Percentiles rank a stretch among this genome's conserved stretches.
Evolutionary conservation across 2,888 invertebrate genomes (phyloP).

Genomic region (Magallana nippona): DNA sequence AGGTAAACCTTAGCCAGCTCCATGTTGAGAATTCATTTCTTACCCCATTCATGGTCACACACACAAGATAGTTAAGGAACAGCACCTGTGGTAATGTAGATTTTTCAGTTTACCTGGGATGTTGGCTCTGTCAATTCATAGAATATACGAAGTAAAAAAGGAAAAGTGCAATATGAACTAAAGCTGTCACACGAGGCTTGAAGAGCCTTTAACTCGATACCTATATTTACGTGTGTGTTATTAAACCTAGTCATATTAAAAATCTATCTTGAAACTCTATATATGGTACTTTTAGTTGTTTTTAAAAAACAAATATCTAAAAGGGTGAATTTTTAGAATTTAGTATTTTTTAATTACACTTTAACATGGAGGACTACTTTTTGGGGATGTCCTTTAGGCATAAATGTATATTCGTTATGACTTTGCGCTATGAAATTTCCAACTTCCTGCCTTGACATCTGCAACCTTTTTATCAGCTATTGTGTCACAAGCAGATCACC

Average conservation of each 20-base stretch:
- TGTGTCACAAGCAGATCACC: neutral
- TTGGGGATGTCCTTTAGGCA: neutral
- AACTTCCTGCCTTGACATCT: neutral
- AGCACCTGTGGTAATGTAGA: neutral
- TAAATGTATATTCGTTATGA: neutral
- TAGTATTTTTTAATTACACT: neutral
- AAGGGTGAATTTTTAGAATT: too few species aligned
- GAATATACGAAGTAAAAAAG: neutral
- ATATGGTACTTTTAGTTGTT: too few species aligned
- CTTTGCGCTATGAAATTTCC: neutral
- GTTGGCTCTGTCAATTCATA: neutral
- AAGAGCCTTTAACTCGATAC: neutral
- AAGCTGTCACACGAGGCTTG: neutral
- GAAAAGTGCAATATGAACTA: neutral
- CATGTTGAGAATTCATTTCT: neutral
- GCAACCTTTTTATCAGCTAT: neutral
- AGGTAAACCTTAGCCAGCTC: neutral
- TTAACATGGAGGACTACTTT: neutral
- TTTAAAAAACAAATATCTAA: too few species aligned
- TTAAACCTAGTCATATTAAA: too few species aligned
- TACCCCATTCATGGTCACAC: slow-evolving; percentile 18
- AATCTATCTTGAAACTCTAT: too few species aligned
- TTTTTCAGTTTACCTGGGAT: neutral
- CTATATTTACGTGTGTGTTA: neutral
- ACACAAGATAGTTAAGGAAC: neutral